Base-by-base conservation (phyloP, 2,797 vertebrate species). In the Betta splendens region DNA sequence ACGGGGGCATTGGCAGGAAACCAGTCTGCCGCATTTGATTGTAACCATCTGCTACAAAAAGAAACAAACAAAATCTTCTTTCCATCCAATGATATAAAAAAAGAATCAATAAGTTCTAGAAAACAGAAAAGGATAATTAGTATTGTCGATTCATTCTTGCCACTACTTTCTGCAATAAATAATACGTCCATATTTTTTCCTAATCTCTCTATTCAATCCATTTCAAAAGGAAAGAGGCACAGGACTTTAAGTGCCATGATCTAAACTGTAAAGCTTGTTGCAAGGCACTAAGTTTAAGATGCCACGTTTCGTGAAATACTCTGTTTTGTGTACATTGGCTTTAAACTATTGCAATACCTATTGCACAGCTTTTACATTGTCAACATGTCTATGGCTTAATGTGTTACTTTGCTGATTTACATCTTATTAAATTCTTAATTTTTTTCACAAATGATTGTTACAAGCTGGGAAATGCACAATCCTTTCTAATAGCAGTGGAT, bases 281-380 rank as follows among this genome's bases (percentile, higher is more conserved):
- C 93, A 95, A 96, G 95, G 95, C 95, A 96, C 94, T 85, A 84
- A 77, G 81, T 85, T 79, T 57, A 83, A 86, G 71, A 87, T 85
- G 85, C 84, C 84, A 87, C 77, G 78, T 75, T 85, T 57, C 54
- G 26, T 72, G 64, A 65, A 62, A 44, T 71, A 46, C 38, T 70
- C 56, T 73, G 23, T 64, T 69, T 73, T 83, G 72, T 69, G 84
- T 72, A 69, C 55, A 73, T 73, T 79, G 75, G 78, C 76, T 80
- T 85, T 57, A 52, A 74, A 82, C 64, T 66, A 71, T 70, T 77
- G 77, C 55, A 57, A 74, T 74, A 85, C 56, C 61, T 86, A 89
- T 81, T 87, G 82, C 83, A 89, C 85, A 87, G 77, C 61, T 61
- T 75, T 72, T 65, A 67, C 68, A 66, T 62, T 26, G 29, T 74